Percentiles rank a stretch among this genome's conserved stretches.
phyloP scores from a whole-genome alignment of 1,140 invertebrate species.

The Gryon sp. region DNA sequence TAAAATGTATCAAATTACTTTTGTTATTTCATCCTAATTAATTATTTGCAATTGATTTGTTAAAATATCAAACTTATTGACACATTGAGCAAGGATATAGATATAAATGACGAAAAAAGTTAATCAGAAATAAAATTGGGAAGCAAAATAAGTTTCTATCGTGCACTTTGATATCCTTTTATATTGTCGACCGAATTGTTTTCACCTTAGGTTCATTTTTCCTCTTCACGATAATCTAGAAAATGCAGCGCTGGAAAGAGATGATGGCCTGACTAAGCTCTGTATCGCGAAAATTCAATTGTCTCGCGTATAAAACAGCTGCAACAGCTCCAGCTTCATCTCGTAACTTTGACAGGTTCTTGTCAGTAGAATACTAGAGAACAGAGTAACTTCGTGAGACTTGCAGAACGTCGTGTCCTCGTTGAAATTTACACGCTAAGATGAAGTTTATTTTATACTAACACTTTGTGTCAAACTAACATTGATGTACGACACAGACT shows the following conservation, averaged over 20 bases:
- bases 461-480: slow-evolving; percentile 38
- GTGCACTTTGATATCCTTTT: slow-evolving; percentile 30
- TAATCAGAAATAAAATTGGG: neutral
- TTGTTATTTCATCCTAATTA: too few relatives aligned
- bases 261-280: slow-evolving; percentile 35
- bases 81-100: too few relatives aligned
- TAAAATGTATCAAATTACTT: too few relatives aligned
- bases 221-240: slow-evolving; percentile 19
- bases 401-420: slow-evolving; percentile 34
- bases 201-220: slow-evolving; percentile 23
- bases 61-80: too few relatives aligned
- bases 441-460: slow-evolving; percentile 42
- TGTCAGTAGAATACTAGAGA: slow-evolving; percentile 44
- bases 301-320: slow-evolving; percentile 51
- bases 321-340: slow-evolving; percentile 43
- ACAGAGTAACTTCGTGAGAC: slow-evolving; percentile 48
- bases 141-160: neutral
- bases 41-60: too few relatives aligned
- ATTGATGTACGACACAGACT: slow-evolving; percentile 22
- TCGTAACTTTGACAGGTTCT: slow-evolving; percentile 57
- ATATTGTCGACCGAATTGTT: slow-evolving; percentile 26
- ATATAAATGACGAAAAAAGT: slow-evolving; percentile 1
- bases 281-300: slow-evolving; percentile 55
- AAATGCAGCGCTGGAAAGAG: slow-evolving; percentile 9
- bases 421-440: slow-evolving; percentile 53